These are phyloP conservation scores for Ovis canadensis DNA, from an alignment of 2,113 vertebrate genomes.

Conservation along the genomic window DNA sequence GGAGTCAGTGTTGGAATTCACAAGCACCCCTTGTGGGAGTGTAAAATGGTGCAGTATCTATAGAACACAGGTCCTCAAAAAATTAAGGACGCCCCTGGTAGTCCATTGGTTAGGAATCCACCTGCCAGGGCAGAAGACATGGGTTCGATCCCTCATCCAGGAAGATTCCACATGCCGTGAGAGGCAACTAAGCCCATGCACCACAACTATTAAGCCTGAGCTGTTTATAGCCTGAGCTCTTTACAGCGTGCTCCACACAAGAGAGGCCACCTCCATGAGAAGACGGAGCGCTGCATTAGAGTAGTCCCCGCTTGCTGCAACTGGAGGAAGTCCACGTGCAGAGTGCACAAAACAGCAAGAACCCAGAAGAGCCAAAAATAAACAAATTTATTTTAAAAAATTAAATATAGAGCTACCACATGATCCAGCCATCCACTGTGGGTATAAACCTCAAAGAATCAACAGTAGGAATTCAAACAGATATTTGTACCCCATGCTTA, in stretches of 20 bases:
- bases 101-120: background rate
- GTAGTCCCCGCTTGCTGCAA: too few relatives aligned
- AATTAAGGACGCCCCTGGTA: background rate
- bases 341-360: background rate
- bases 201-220: background rate
- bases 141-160: background rate
- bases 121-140: background rate
- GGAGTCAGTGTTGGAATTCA: background rate
- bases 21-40: background rate
- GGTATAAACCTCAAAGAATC: background rate
- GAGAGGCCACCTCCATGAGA: background rate
- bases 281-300: accelerated
- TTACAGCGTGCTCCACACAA: background rate
- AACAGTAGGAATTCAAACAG: background rate
- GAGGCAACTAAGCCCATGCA: background rate
- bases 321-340: background rate
- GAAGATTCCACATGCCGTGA: background rate
- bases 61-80: background rate
- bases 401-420: background rate
- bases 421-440: background rate
- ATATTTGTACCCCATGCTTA: background rate
- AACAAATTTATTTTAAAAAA: background rate
- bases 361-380: background rate
- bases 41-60: background rate
- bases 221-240: background rate